Conservation (phyloP, 1,140 invertebrate genomes). For the Drosophila mojavensis region DNA sequence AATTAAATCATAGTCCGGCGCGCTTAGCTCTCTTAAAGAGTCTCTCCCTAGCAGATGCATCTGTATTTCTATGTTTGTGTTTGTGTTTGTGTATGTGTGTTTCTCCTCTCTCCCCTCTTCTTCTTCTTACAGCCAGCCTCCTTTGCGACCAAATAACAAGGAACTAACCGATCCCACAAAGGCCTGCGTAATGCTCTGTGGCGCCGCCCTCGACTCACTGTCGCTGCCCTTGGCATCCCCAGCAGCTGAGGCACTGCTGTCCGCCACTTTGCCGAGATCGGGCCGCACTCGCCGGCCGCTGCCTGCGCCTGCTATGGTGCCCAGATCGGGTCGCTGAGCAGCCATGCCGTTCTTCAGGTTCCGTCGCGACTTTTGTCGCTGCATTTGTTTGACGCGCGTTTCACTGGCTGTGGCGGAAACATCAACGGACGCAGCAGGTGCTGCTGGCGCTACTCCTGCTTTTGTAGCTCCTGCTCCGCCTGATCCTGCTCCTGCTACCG, state of each 20-base stretch:
- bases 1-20: slow-evolving; percentile 37
- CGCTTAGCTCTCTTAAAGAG: not conserved
- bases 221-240: slow-evolving; percentile 18
- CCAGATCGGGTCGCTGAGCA: slow-evolving; percentile 84
- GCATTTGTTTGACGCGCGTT: slow-evolving; percentile 76
- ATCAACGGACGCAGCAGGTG: slow-evolving; percentile 84
- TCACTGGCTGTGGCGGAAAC: slow-evolving; percentile 85
- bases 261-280: slow-evolving; percentile 87
- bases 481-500: slow-evolving; percentile 18
- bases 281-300: slow-evolving; percentile 84
- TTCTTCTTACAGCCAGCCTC: slow-evolving; percentile 88
- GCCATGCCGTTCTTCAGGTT: slow-evolving; percentile 84
- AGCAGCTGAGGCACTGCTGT: slow-evolving; percentile 30
- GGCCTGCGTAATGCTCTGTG: slow-evolving; percentile 86
- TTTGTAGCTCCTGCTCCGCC: slow-evolving; percentile 4
- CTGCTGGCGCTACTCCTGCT: slow-evolving; percentile 44
- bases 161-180: slow-evolving; percentile 90
- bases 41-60: not conserved
- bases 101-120: too few relatives aligned
- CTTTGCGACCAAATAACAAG: slow-evolving; percentile 92
- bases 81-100: not conserved
- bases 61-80: not conserved
- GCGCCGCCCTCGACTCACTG: slow-evolving; percentile 42
- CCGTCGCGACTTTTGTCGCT: slow-evolving; percentile 74
- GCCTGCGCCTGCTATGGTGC: slow-evolving; percentile 82